A percentile compares a stretch with the other conserved stretches of the same genome.
These are phyloP conservation scores for Corydoras maculifer DNA, from an alignment of 2,113 vertebrate genomes.

Conservation along the genomic window DNA sequence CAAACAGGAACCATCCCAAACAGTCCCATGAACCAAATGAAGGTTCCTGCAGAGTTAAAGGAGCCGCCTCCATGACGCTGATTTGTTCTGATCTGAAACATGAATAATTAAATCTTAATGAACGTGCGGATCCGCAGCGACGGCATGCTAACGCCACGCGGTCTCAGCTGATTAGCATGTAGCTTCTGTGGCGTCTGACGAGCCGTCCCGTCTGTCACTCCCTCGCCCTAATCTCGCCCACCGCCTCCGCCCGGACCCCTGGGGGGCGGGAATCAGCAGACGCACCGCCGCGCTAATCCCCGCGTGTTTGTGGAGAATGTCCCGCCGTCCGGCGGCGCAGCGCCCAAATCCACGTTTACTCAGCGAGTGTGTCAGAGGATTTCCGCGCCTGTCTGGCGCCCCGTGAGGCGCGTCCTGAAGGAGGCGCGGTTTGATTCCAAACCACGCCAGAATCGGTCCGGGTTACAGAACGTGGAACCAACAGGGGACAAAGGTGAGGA, in stretches of 20 bases:
- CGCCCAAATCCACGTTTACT: slow-evolving; percentile 59
- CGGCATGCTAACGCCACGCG: slow-evolving; percentile 3
- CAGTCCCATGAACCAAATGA: neutral
- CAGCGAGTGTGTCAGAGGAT: slow-evolving; percentile 55
- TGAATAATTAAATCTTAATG: too few species aligned
- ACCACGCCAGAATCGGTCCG: too few species aligned
- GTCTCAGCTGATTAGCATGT: slow-evolving; percentile 49
- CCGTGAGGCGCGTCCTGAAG: too few species aligned
- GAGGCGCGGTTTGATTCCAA: too few species aligned
- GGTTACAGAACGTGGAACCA: too few species aligned
- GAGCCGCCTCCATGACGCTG: too few species aligned
- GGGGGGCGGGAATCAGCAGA: slow-evolving; percentile 68
- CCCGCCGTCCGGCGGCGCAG: slow-evolving; percentile 63
- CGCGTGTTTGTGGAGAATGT: slow-evolving; percentile 61
- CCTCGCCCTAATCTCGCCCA: slow-evolving; percentile 60
- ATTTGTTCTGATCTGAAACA: too few species aligned
- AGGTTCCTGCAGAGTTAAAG: too few species aligned
- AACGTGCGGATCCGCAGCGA: neutral
- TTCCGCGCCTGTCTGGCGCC: neutral
- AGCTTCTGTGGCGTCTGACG: slow-evolving; percentile 45
- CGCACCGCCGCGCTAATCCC: slow-evolving; percentile 66
- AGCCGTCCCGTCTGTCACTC: slow-evolving; percentile 43
- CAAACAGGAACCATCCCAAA: neutral
- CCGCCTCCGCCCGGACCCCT: slow-evolving; percentile 63
- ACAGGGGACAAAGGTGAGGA: too few species aligned